phyloP scores from a whole-genome alignment of 2,888 invertebrate species.

The Anoncus sp. region DNA sequence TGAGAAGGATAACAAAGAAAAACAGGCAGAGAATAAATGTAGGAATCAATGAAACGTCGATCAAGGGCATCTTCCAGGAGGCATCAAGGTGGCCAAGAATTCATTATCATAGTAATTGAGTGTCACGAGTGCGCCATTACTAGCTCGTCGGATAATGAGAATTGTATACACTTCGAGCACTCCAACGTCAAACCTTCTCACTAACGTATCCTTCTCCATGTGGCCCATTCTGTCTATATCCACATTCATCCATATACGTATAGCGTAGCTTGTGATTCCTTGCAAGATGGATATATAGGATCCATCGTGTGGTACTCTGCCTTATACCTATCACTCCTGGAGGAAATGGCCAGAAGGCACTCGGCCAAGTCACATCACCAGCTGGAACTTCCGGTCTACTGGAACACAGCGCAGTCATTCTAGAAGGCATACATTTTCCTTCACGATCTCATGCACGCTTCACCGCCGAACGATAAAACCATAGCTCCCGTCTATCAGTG shows the following conservation, averaged over 20 bases:
- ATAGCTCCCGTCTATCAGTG: not conserved
- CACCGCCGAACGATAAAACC: conserved; percentile 2
- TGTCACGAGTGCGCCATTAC: conserved; percentile 31
- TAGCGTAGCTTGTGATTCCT: not conserved
- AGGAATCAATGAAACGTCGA: not conserved
- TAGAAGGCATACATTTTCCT: conserved; percentile 5
- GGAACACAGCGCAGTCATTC: not conserved
- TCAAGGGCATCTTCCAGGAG: not conserved
- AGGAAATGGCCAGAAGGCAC: conserved; percentile 10
- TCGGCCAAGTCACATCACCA: conserved; percentile 5
- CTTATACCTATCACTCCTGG: not conserved
- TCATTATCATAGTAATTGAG: conserved; percentile 46
- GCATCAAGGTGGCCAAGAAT: not conserved
- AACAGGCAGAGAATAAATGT: too few relatives aligned
- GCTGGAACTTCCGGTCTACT: conserved; percentile 11
- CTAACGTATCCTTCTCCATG: not conserved
- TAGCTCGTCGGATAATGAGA: conserved; percentile 42
- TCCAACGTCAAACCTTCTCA: conserved; percentile 1
- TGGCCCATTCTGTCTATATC: not conserved
- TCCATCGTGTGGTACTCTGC: not conserved
- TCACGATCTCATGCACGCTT: conserved; percentile 1
- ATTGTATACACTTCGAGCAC: conserved; percentile 35
- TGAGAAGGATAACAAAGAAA: not conserved
- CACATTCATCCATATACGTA: not conserved
- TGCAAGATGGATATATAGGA: not conserved